Conservation (phyloP, 2,888 invertebrate species). For the Perizoma affinitatum region DNA sequence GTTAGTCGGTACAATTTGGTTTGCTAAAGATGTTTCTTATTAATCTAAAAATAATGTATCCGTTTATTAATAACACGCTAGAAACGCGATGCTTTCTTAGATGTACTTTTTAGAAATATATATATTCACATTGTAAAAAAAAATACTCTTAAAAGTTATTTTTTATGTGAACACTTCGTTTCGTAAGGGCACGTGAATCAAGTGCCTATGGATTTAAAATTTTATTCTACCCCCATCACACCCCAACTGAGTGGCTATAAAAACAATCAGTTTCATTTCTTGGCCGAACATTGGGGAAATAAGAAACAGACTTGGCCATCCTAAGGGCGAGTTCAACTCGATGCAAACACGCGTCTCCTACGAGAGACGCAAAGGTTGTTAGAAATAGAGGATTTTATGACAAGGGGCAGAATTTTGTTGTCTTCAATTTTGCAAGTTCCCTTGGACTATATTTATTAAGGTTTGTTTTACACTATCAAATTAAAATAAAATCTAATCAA, state of each 20-base stretch:
- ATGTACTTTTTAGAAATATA: too few relatives aligned
- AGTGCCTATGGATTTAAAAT: conserved; percentile 51
- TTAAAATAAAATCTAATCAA: too few relatives aligned
- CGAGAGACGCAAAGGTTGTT: neutral
- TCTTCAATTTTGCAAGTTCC: neutral
- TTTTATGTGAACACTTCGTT: too few relatives aligned
- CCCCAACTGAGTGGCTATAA: conserved; percentile 61
- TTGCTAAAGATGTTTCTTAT: too few relatives aligned
- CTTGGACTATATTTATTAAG: neutral
- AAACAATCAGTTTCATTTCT: conserved; percentile 75
- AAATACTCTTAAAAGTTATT: too few relatives aligned
- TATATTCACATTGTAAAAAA: too few relatives aligned
- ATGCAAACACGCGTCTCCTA: neutral
- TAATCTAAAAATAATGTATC: too few relatives aligned
- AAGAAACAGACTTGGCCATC: conserved; percentile 69
- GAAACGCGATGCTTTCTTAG: too few relatives aligned
- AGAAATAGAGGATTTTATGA: neutral
- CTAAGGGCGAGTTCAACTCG: conserved; percentile 16
- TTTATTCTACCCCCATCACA: conserved; percentile 50
- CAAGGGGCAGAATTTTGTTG: neutral
- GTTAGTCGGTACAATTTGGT: too few relatives aligned
- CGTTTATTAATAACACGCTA: too few relatives aligned
- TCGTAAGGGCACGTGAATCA: too few relatives aligned
- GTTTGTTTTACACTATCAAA: neutral
- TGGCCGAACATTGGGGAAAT: conserved; percentile 61